These are phyloP conservation scores for Okapia johnstoni DNA, from an alignment of 2,113 vertebrate genomes.

Conservation along the genomic window DNA sequence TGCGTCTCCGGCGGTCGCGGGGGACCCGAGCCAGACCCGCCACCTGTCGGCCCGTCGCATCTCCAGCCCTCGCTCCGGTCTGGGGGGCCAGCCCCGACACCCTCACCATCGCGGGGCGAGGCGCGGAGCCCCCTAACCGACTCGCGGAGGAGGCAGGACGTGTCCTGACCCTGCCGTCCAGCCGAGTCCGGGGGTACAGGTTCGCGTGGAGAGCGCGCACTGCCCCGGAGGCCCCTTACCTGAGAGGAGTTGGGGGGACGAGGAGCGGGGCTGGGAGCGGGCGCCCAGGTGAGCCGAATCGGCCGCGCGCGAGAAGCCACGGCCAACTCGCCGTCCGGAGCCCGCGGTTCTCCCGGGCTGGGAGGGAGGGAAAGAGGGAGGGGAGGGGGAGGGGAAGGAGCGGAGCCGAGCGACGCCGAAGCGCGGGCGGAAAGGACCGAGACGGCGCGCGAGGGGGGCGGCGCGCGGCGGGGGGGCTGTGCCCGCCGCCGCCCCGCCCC, in stretches of 20 bases:
- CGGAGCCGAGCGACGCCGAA: conserved; percentile 69
- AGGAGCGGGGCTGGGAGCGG: not conserved
- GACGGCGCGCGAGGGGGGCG: conserved; percentile 50
- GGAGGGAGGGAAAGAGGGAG: not conserved
- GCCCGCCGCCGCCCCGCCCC: conserved; percentile 31
- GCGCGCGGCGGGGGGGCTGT: not conserved
- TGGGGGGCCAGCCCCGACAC: not conserved
- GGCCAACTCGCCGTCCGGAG: not conserved
- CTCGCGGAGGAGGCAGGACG: not conserved
- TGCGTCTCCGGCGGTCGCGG: not conserved
- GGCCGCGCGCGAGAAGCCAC: not conserved
- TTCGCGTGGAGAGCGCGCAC: not conserved
- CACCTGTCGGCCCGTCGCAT: not conserved
- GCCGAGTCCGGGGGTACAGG: not conserved
- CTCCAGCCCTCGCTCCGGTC: not conserved
- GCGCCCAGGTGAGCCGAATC: not conserved
- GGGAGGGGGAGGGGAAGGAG: not conserved
- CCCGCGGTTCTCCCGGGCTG: not conserved
- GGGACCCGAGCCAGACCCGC: not conserved
- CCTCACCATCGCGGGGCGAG: not conserved
- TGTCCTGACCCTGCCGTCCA: not conserved
- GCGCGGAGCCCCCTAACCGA: not conserved
- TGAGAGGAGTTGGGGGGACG: not conserved
- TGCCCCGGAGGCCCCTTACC: conserved; percentile 9
- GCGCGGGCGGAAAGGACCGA: conserved; percentile 78